phyloP scores from a whole-genome alignment of 2,888 invertebrate species.

The Oasisia sp. region DNA sequence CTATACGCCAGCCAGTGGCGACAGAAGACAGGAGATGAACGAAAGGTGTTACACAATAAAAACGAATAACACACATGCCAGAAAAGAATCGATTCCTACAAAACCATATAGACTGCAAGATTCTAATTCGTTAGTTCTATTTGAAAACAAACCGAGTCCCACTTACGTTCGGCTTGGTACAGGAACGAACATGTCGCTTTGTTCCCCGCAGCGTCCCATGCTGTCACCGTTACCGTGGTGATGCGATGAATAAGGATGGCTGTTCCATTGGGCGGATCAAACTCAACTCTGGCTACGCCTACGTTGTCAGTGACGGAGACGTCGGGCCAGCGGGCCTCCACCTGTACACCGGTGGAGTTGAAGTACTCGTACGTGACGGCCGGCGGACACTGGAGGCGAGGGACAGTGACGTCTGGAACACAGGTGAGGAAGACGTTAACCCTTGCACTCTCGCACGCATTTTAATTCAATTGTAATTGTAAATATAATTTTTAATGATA shows the following conservation, averaged over 20 bases:
- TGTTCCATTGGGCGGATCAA: conserved; percentile 31
- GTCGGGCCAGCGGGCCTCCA: conserved; percentile 25
- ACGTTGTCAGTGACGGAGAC: conserved; percentile 37
- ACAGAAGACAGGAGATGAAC: neutral
- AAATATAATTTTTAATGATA: too few relatives aligned
- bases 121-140: neutral
- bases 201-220: conserved; percentile 42
- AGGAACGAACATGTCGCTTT: conserved; percentile 45
- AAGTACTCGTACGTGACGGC: conserved; percentile 34
- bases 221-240: conserved; percentile 44
- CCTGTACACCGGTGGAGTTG: conserved; percentile 20
- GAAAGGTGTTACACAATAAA: neutral
- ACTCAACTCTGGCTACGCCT: conserved; percentile 28
- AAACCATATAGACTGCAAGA: neutral
- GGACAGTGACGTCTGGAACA: conserved; percentile 45
- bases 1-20: neutral
- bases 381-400: conserved; percentile 44
- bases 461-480: too few relatives aligned
- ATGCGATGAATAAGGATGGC: conserved; percentile 31
- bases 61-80: neutral
- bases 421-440: too few relatives aligned
- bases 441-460: neutral
- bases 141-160: neutral
- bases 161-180: conserved; percentile 47
- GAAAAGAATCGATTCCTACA: neutral